Evolutionary conservation across 2,888 invertebrate genomes (phyloP).

Genomic region (Allygus modestus): DNA sequence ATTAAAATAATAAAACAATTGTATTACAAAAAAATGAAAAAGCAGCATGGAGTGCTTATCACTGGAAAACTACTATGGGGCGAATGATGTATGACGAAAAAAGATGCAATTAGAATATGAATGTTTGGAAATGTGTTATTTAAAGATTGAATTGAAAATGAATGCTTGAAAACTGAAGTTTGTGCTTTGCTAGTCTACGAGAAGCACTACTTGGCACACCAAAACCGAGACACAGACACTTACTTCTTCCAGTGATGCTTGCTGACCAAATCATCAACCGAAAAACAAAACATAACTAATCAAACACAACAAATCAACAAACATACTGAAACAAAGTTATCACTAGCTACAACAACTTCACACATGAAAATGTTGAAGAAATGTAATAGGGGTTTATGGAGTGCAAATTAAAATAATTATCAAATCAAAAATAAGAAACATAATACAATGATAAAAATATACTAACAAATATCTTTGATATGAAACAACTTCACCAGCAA

Average conservation of each 20-base stretch:
- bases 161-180: neutral
- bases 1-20: too few relatives aligned
- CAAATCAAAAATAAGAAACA: too few relatives aligned
- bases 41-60: neutral
- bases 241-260: constrained; percentile 98
- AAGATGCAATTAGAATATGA: constrained; percentile 10
- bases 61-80: neutral
- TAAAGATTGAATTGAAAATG: constrained; percentile 2
- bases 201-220: constrained; percentile 44
- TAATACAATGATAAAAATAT: too few relatives aligned
- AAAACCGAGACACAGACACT: constrained; percentile 75
- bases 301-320: constrained; percentile 70
- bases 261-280: constrained; percentile 78
- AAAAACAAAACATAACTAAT: constrained; percentile 72
- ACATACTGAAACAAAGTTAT: constrained; percentile 67
- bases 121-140: constrained; percentile 8
- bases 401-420: neutral
- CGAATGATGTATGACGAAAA: neutral
- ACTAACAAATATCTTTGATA: too few relatives aligned
- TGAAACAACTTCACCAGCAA: too few relatives aligned
- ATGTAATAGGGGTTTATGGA: neutral
- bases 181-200: constrained; percentile 25
- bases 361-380: neutral
- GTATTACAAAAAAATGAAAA: constrained; percentile 46
- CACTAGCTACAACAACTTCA: constrained; percentile 6